phyloP scores from a whole-genome alignment of 2,888 invertebrate genomes.

The Amitus sp. region DNA sequence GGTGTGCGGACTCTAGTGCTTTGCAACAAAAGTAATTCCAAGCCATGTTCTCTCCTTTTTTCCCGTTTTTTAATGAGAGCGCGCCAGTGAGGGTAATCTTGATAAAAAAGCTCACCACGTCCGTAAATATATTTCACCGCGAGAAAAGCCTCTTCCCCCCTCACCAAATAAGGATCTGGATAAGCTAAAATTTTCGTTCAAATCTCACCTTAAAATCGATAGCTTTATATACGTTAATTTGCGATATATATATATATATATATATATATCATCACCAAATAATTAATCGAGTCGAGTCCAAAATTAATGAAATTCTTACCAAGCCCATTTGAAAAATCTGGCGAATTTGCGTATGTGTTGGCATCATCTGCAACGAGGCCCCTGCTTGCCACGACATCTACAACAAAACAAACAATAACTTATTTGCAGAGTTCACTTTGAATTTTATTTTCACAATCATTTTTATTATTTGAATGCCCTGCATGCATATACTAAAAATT shows the following conservation, averaged over 20 bases:
- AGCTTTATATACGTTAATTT: no score
- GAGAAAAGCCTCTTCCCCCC: constrained; percentile 70
- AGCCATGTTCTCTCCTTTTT: constrained; percentile 69
- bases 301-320: constrained; percentile 51
- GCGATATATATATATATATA: no score
- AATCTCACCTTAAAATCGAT: no score
- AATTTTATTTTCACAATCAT: no score
- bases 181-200: constrained; percentile 49
- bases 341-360: constrained; percentile 46
- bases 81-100: constrained; percentile 73
- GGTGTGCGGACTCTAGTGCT: constrained; percentile 73
- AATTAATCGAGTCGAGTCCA: no score
- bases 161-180: constrained; percentile 71
- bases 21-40: constrained; percentile 71
- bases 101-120: constrained; percentile 72
- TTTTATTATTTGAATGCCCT: no score
- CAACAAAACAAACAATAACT: no score
- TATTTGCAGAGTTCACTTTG: no score
- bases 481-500: no score
- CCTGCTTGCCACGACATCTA: no score
- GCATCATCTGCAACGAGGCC: no score
- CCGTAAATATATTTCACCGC: constrained; percentile 69
- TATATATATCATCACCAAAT: no score
- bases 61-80: constrained; percentile 73
- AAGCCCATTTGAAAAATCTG: constrained; percentile 65